Evolutionary conservation across 92 coral and sea anemone genomes (phyloP).

Genomic region (Heteractis magnifica): DNA sequence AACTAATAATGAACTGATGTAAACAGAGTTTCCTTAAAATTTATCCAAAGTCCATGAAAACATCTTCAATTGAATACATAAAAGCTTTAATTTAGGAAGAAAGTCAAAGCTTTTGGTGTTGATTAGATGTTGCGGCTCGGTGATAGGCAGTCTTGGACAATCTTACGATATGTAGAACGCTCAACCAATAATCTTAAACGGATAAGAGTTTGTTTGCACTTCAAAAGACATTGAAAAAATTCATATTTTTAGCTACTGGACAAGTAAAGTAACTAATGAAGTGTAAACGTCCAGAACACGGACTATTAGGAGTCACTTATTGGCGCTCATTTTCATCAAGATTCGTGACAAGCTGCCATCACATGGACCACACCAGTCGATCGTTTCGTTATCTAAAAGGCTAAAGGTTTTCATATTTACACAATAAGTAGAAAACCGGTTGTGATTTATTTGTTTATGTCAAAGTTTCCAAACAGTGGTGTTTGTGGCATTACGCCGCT

Average conservation of each 20-base stretch:
- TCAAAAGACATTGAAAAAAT: neutral
- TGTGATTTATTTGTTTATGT: slow-evolving; percentile 4
- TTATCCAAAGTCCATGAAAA: too few species aligned
- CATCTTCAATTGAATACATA: too few species aligned
- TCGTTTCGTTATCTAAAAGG: slow-evolving; percentile 5
- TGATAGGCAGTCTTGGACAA: neutral
- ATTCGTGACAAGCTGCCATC: neutral
- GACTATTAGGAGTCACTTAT: neutral
- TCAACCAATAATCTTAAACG: neutral
- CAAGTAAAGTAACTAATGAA: neutral
- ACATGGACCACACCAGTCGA: neutral
- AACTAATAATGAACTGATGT: too few species aligned
- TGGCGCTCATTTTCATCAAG: neutral
- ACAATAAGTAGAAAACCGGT: neutral
- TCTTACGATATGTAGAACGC: neutral
- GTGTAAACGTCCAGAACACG: too few species aligned
- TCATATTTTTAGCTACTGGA: neutral
- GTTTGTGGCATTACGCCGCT: neutral
- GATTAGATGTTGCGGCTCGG: neutral
- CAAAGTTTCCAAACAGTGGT: neutral
- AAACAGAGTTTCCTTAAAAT: too few species aligned
- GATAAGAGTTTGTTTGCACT: neutral
- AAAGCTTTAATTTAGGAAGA: too few species aligned
- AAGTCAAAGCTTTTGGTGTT: neutral
- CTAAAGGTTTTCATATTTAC: neutral